A percentile compares a stretch with the other conserved stretches of the same genome.
phyloP scores from a whole-genome alignment of 2,797 vertebrate genomes.

The Adelosebastes latens region DNA sequence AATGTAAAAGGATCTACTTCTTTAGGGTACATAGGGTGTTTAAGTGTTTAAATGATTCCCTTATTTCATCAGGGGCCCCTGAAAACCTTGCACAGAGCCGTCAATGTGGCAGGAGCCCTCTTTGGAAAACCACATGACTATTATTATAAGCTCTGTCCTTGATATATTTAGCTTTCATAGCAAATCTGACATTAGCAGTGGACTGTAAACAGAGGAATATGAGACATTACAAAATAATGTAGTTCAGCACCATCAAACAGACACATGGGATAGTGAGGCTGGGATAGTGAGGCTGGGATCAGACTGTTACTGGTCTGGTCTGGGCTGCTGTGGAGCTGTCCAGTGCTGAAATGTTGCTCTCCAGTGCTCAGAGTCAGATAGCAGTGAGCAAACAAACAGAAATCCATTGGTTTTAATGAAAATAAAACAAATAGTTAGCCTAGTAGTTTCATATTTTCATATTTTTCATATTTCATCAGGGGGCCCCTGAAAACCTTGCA shows the following conservation, averaged over 20 bases:
- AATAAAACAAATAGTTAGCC: background rate
- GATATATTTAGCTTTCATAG: slow-evolving; percentile 39
- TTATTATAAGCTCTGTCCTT: slow-evolving; percentile 19
- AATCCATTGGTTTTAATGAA: background rate
- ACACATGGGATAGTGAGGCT: background rate
- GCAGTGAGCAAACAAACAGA: background rate
- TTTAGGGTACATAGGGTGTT: no score
- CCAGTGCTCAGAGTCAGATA: slow-evolving; percentile 61
- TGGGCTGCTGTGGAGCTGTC: slow-evolving; percentile 66
- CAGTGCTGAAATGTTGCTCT: slow-evolving; percentile 78
- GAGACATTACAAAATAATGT: background rate
- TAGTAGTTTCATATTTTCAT: background rate
- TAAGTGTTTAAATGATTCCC: no score
- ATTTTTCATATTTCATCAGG: background rate
- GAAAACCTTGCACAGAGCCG: background rate
- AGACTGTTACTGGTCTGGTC: background rate
- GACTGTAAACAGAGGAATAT: background rate
- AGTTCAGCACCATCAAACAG: slow-evolving; percentile 24
- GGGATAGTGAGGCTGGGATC: background rate
- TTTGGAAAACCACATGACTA: slow-evolving; percentile 18
- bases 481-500: background rate
- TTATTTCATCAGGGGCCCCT: background rate
- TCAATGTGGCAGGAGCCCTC: background rate
- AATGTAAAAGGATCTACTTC: no score
- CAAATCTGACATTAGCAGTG: slow-evolving; percentile 7